Percentiles rank a stretch among this genome's conserved stretches.
phyloP scores from a whole-genome alignment of 2,888 invertebrate genomes.

The Amblyjoppa fuscipennis region DNA sequence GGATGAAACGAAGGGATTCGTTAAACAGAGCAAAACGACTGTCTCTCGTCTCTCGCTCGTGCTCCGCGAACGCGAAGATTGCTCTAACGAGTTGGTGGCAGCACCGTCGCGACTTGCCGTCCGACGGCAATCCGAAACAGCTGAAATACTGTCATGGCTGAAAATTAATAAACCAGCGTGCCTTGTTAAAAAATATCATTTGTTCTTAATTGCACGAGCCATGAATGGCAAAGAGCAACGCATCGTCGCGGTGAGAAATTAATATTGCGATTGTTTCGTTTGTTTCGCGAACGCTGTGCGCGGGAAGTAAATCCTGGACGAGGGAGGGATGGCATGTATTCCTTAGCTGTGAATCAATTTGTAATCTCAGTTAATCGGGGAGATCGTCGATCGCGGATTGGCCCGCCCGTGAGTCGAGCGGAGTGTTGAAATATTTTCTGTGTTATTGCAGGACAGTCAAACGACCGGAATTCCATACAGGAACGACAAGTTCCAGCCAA shows the following conservation, averaged over 20 bases:
- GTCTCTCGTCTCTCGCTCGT: constrained; percentile 18
- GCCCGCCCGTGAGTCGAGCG: not conserved
- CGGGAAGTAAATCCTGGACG: not conserved
- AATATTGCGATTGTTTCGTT: constrained; percentile 20
- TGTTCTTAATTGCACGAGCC: constrained; percentile 54
- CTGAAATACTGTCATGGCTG: constrained; percentile 78
- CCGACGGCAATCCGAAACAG: constrained; percentile 71
- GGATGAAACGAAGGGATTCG: not conserved
- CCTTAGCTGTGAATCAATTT: not conserved
- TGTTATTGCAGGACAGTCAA: constrained; percentile 41
- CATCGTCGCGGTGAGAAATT: constrained; percentile 38
- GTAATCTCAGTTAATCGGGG: not conserved
- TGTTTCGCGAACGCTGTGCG: not conserved
- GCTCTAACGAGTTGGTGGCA: constrained; percentile 60
- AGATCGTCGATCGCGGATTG: not conserved
- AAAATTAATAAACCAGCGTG: constrained; percentile 67
- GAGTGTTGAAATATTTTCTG: not conserved
- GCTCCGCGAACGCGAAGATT: constrained; percentile 4
- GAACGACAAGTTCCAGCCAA: constrained; percentile 68
- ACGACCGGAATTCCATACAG: constrained; percentile 4
- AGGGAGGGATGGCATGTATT: not conserved
- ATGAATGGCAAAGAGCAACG: constrained; percentile 28
- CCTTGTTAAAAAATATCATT: constrained; percentile 66
- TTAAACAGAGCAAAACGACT: constrained; percentile 15
- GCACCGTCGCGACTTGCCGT: constrained; percentile 70